These are phyloP conservation scores for Pluvialis apricaria DNA, from an alignment of 2,113 vertebrate genomes.

Conservation along the genomic window DNA sequence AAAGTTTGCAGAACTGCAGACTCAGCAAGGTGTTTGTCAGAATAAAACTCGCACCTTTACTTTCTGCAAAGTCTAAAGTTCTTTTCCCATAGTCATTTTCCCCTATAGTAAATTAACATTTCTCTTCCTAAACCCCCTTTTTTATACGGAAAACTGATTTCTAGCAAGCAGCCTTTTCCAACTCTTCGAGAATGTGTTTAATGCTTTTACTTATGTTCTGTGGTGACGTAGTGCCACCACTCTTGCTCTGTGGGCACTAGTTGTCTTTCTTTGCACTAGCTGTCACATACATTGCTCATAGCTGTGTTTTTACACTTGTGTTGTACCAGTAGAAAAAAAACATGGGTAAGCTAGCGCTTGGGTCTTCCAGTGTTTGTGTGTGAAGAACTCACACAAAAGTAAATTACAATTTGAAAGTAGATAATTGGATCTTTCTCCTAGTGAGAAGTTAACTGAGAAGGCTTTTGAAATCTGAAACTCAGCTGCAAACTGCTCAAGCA, in stretches of 20 bases:
- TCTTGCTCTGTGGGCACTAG: background rate
- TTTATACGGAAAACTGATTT: background rate
- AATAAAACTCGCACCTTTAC: background rate
- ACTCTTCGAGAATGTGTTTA: background rate
- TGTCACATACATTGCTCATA: background rate
- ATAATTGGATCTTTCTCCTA: constrained; percentile 36
- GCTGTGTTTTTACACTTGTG: background rate
- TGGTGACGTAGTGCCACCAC: background rate
- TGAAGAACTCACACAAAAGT: background rate
- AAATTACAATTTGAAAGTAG: constrained; percentile 24
- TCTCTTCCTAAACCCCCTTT: background rate
- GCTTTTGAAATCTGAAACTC: constrained; percentile 59
- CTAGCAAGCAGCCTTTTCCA: background rate
- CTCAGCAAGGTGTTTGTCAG: background rate
- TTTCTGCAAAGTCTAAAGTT: background rate
- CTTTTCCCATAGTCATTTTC: background rate
- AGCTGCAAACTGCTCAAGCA: background rate
- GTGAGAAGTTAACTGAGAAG: background rate
- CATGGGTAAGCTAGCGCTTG: background rate
- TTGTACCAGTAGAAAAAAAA: background rate
- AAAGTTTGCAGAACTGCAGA: background rate
- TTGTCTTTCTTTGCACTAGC: background rate
- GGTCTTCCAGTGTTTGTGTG: background rate
- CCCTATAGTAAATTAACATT: background rate
- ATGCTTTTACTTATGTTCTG: background rate